Conservation (phyloP, 2,113 vertebrate species). For the Pollachius pollachius region DNA sequence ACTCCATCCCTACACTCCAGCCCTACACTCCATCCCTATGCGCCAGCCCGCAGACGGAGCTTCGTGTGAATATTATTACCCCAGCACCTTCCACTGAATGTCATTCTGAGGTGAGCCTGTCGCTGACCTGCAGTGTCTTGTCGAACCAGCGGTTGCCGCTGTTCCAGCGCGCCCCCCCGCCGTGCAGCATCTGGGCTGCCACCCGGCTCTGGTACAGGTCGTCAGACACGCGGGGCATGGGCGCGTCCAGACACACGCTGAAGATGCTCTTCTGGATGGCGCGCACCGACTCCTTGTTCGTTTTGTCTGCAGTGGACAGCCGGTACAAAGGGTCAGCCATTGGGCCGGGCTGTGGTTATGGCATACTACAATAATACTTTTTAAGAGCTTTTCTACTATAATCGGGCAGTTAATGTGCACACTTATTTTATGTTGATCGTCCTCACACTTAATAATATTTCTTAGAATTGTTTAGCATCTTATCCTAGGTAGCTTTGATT, state of each 20-base stretch:
- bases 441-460: no score
- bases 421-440: no score
- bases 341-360: background rate
- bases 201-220: slow-evolving; percentile 83
- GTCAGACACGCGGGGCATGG: slow-evolving; percentile 83
- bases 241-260: slow-evolving; percentile 87
- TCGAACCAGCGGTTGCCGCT: slow-evolving; percentile 98
- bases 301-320: slow-evolving; percentile 78
- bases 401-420: background rate
- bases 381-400: background rate
- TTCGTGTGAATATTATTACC: no score
- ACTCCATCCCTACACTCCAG: no score
- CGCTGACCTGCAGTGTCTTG: slow-evolving; percentile 90
- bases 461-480: no score
- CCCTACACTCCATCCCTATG: no score
- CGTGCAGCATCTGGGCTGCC: slow-evolving; percentile 92
- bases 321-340: background rate
- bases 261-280: slow-evolving; percentile 95
- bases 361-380: background rate
- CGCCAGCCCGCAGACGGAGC: no score
- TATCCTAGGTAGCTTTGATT: no score
- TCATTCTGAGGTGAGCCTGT: background rate
- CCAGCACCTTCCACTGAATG: background rate
- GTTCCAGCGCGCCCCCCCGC: slow-evolving; percentile 88
- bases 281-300: slow-evolving; percentile 91